Evolutionary conservation across 2,113 vertebrate species (phyloP).

Genomic region (Colistium nudipinnis): DNA sequence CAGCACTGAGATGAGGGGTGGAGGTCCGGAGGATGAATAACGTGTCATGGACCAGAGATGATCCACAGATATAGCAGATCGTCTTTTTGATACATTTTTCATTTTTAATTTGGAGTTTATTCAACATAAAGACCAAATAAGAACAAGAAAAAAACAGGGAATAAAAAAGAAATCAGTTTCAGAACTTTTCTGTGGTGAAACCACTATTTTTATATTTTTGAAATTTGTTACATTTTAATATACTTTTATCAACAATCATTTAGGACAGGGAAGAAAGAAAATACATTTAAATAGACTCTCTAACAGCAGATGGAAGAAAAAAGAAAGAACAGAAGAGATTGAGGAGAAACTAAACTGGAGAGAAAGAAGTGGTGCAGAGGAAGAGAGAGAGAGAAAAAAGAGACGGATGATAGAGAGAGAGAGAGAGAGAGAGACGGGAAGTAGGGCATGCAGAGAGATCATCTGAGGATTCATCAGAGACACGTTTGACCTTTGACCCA

Average conservation of each 20-base stretch:
- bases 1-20: conserved; percentile 29
- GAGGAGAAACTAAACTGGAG: background rate
- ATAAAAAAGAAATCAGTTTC: background rate
- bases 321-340: background rate
- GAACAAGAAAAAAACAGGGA: background rate
- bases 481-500: conserved; percentile 28
- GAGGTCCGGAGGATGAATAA: background rate
- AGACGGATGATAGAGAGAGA: background rate
- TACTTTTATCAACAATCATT: no score
- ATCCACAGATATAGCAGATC: no score
- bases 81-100: no score
- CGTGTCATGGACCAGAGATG: background rate
- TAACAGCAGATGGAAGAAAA: conserved; percentile 8
- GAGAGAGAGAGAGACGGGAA: background rate
- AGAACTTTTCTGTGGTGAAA: no score
- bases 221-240: no score
- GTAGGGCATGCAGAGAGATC: conserved; percentile 40
- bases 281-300: conserved; percentile 3
- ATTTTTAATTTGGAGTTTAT: no score
- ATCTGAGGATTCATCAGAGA: conserved; percentile 24
- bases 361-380: background rate
- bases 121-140: no score
- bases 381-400: conserved; percentile 12
- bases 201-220: no score
- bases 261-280: no score